phyloP scores from a whole-genome alignment of 1,140 invertebrate species.

The Branchinecta lindahli region DNA sequence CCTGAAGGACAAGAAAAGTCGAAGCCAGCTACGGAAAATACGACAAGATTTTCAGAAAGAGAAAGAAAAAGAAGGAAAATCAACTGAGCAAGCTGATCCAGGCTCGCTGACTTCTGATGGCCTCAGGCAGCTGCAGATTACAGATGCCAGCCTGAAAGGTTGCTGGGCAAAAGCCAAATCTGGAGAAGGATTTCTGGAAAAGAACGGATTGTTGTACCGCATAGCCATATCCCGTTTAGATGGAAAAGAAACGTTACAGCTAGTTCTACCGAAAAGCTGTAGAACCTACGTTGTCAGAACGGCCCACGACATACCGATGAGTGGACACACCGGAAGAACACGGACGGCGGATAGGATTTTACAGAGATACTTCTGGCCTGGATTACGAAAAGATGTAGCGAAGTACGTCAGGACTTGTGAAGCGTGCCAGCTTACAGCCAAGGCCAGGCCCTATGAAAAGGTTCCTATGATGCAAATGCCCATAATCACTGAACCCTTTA shows the following conservation, averaged over 20 bases:
- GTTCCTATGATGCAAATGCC: background rate
- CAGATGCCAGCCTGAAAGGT: background rate
- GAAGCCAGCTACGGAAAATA: no score
- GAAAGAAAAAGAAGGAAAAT: background rate
- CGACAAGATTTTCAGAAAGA: background rate
- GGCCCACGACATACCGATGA: no score
- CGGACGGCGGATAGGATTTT: no score
- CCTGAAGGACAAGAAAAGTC: background rate
- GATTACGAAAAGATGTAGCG: background rate
- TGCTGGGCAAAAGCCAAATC: background rate
- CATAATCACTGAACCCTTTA: background rate
- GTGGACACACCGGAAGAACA: no score
- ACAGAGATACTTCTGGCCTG: slow-evolving; percentile 1
- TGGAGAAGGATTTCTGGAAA: background rate
- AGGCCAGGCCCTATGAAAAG: background rate
- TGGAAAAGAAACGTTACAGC: background rate
- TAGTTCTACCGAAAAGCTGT: background rate
- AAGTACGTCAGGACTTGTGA: slow-evolving; percentile 4
- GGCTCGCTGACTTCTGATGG: background rate
- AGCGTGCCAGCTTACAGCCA: background rate
- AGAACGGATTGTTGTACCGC: background rate
- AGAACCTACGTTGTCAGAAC: no score
- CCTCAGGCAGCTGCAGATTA: background rate
- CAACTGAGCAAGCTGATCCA: background rate
- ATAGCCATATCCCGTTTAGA: background rate